Evolutionary conservation across 2,797 vertebrate genomes (phyloP).

Genomic region (Ptychobarbus kaznakovi): DNA sequence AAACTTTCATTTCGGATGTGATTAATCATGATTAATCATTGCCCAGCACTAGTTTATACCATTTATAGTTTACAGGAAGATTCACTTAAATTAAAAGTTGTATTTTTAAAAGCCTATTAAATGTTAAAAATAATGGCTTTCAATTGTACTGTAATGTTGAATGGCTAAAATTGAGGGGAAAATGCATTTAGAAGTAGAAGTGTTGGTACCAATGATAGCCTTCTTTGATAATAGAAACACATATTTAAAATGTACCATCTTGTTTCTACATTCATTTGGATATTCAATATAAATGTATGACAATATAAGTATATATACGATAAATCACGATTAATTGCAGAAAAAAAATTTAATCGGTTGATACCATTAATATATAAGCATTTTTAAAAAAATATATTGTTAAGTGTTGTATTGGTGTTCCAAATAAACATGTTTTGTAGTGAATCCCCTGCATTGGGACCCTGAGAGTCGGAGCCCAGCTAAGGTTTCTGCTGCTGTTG

Average conservation of each 20-base stretch:
- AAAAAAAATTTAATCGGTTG: no score
- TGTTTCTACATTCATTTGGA: background rate
- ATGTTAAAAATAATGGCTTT: background rate
- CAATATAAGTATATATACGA: no score
- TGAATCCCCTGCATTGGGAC: background rate
- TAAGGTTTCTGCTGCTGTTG: slow-evolving; percentile 30
- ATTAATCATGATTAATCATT: no score
- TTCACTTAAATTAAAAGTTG: background rate
- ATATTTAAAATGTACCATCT: background rate
- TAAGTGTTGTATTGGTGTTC: background rate
- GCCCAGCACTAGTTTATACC: no score
- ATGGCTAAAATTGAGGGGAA: background rate
- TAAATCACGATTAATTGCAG: no score
- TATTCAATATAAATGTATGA: background rate
- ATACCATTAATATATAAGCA: no score
- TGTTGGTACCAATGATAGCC: background rate
- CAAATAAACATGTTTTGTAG: background rate
- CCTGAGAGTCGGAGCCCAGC: background rate
- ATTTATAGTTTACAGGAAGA: no score
- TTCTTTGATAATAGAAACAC: background rate
- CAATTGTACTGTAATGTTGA: background rate
- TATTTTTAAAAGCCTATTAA: background rate
- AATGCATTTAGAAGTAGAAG: background rate
- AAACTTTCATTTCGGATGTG: no score
- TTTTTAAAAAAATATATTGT: background rate